Base-by-base conservation (phyloP, 2,797 vertebrate species). In the Remorina albescens region DNA sequence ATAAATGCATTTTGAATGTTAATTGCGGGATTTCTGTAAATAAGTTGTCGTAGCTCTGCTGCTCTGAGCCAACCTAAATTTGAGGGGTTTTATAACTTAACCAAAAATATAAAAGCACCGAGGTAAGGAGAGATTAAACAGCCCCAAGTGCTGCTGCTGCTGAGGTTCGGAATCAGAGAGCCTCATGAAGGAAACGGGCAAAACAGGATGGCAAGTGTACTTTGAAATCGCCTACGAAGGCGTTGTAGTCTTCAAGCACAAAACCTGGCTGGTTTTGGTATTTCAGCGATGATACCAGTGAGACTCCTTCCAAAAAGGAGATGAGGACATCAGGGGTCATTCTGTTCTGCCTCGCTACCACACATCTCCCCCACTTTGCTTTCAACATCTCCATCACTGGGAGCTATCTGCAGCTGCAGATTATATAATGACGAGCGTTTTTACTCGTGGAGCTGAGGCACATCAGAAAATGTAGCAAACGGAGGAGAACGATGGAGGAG, bases 351-450 rank as follows among this genome's bases (percentile, higher is more conserved):
- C 86, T 88, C 70, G 50, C 88, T 55, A 73, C 78, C 64, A 51
- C 73, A 84, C 68, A 85, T 85, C 87, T 87, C 86, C 87, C 83
- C 87, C 87, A 78, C 84, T 86, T 84, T 64, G 58, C 83, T 90
- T 91, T 90, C 70, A 90, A 92, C 81, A 76, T 87, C 76, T 91
- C 85, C 86, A 90, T 91, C 87, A 90, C 85, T 90, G 70, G 81
- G 83, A 92, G 91, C 91, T 53, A 90, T 92, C 41, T 47, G n/a
- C 83, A 86, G 70, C 86, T 85, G 85, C 80, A 85, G 86, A 92
- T 94, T 94, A 94, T 93, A 93, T 95, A 94, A 94, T 90, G 86
- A 88, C 71, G 83, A 80, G 83, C 56, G 78, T 87, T 94, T n/a
- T 91, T 88, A 92, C 91, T 92, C 88, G 84, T 89, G 78, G 81